Conservation (phyloP, 2,113 vertebrate genomes). For the Leucopternis melanops region DNA sequence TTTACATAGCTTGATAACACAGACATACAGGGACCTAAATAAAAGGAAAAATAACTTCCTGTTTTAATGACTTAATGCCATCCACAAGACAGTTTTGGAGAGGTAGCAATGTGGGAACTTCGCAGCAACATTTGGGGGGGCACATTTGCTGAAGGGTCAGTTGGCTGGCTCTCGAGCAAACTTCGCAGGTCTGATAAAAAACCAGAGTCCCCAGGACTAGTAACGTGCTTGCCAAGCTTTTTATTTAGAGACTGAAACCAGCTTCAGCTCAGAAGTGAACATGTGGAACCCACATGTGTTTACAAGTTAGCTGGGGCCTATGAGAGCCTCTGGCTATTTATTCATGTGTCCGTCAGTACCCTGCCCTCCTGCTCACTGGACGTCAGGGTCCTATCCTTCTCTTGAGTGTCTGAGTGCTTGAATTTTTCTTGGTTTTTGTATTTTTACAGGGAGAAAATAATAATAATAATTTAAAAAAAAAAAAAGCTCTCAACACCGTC, state of each 20-base stretch:
- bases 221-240: background rate
- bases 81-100: background rate
- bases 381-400: background rate
- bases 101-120: background rate
- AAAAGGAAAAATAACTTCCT: background rate
- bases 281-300: conserved; percentile 16
- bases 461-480: background rate
- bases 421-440: background rate
- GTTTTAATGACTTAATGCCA: background rate
- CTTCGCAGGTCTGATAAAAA: background rate
- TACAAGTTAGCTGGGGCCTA: background rate
- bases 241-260: background rate
- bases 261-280: background rate
- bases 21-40: background rate
- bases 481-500: background rate
- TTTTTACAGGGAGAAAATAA: background rate
- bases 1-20: background rate
- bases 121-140: background rate
- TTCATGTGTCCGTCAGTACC: background rate
- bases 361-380: background rate
- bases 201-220: background rate
- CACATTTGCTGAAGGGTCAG: background rate
- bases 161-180: background rate
- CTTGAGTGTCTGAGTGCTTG: background rate
- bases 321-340: background rate